Percentiles rank a stretch among this genome's conserved stretches.
These are phyloP conservation scores for Lepidurus apus DNA, from an alignment of 1,140 invertebrate species.

Conservation along the genomic window DNA sequence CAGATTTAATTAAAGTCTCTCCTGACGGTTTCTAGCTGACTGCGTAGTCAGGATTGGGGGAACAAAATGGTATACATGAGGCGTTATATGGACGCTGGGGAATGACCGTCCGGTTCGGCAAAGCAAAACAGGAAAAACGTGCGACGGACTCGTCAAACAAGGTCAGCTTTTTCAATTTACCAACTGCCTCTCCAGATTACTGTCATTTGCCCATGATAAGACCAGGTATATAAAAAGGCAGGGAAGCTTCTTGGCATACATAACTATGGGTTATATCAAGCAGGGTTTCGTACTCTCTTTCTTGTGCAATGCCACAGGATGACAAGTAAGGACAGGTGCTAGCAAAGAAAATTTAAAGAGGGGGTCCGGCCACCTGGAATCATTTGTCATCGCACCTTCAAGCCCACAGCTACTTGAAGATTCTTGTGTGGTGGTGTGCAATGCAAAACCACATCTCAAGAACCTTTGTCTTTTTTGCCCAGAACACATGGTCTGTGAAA, in stretches of 20 bases:
- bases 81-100: background rate
- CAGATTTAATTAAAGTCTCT: background rate
- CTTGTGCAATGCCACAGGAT: background rate
- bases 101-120: background rate
- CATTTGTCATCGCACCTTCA: constrained; percentile 12
- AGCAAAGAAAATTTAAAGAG: background rate
- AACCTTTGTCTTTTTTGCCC: background rate
- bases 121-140: background rate
- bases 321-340: constrained; percentile 9
- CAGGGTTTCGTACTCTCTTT: background rate
- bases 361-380: constrained; percentile 1
- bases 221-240: background rate
- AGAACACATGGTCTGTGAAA: background rate
- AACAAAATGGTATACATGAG: background rate
- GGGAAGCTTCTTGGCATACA: background rate
- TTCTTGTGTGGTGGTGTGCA: background rate
- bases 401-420: background rate
- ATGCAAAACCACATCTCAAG: background rate
- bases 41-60: background rate
- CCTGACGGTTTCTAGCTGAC: background rate
- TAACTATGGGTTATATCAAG: constrained; percentile 1
- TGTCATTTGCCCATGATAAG: constrained; percentile 19
- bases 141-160: constrained; percentile 10
- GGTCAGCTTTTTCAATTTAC: constrained; percentile 14
- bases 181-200: constrained; percentile 9